These are phyloP conservation scores for Palloptera scutellata DNA, from an alignment of 2,888 invertebrate genomes.

Conservation along the genomic window DNA sequence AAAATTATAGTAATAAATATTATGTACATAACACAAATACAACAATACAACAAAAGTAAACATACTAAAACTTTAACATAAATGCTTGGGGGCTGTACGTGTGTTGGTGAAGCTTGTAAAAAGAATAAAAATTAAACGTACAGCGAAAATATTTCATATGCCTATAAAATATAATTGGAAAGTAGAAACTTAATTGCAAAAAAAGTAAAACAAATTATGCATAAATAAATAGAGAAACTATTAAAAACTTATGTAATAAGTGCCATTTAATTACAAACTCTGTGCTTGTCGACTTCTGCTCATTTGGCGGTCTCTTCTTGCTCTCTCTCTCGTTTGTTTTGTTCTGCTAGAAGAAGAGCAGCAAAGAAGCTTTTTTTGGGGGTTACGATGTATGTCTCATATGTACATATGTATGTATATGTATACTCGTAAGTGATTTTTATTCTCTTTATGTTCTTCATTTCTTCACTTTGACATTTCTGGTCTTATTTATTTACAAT, in stretches of 20 bases:
- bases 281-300: background rate
- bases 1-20: conserved; percentile 11
- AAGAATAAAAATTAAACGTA: background rate
- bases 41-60: background rate
- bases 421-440: too few species aligned
- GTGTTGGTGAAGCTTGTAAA: conserved; percentile 2
- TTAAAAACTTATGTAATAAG: conserved; percentile 50
- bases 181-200: conserved; percentile 9
- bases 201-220: conserved; percentile 18
- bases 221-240: conserved; percentile 37
- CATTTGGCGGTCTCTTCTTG: background rate
- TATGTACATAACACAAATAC: conserved; percentile 26
- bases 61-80: too few species aligned
- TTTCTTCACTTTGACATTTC: too few species aligned
- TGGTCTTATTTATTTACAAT: too few species aligned
- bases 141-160: too few species aligned
- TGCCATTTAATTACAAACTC: conserved; percentile 37
- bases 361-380: background rate
- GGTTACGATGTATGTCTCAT: background rate
- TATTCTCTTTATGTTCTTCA: too few species aligned
- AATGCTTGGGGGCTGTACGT: too few species aligned
- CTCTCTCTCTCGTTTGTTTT: background rate
- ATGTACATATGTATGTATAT: too few species aligned
- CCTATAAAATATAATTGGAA: background rate
- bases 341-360: background rate